Base-by-base conservation (phyloP, 1,140 invertebrate genomes). In the Phortica variegata region DNA sequence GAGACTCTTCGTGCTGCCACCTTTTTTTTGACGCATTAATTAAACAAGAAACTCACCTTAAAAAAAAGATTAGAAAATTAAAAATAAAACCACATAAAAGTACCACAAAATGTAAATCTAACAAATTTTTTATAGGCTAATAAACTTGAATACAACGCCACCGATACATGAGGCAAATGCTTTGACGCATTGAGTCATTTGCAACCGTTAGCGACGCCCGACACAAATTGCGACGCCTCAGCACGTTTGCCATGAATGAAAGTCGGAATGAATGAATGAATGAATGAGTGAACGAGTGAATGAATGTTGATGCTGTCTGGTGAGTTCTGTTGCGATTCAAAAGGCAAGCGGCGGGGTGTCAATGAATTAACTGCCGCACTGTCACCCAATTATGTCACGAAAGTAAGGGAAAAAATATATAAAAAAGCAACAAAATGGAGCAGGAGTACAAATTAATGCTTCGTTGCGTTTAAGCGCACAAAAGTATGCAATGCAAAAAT, bases 41-140 rank as follows among this genome's bases (percentile, higher is more conserved):
- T 26, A 26, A 26, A 26, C n/a, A n/a, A n/a, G n/a, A n/a, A 26
- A 26, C 5, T 26, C 10, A 6, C 23, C 23, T 6, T 26, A 26
- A 10, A 26, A 26, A 26, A 26, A 26, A n/a, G n/a, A n/a, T n/a
- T n/a, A n/a, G n/a, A n/a, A n/a, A n/a, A n/a, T n/a, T n/a, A n/a
- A n/a, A n/a, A n/a, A n/a, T n/a, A n/a, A n/a, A n/a, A n/a, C n/a
- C n/a, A n/a, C n/a, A n/a, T n/a, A n/a, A n/a, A n/a, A n/a, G n/a
- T n/a, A n/a, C n/a, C n/a, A n/a, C n/a, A 62, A 65, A 63, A 54
- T 52, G 60, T 57, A 68, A 57, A 58, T 54, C 63, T 66, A 62
- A 63, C 60, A 68, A 68, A 68, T 68, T 63, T 63, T 68, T 68
- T 63, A 69, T 68, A 68, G 65, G 63, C 63, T 68, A 68, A 68